phyloP scores from a whole-genome alignment of 1,140 invertebrate species.

The Propsilocerus akamusi region DNA sequence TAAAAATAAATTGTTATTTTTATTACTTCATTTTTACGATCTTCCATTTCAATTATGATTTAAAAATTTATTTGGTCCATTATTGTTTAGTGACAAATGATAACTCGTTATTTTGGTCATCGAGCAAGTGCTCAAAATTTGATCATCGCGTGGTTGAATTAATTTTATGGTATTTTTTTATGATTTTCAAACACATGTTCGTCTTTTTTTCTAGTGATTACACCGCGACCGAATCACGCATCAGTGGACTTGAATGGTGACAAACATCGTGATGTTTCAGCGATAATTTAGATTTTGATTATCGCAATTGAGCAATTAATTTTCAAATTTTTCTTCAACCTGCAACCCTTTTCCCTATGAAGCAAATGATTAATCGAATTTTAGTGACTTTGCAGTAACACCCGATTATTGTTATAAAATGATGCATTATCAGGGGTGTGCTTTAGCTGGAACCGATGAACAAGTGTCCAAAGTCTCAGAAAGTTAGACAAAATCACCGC shows the following conservation, averaged over 20 bases:
- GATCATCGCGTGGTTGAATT: no score
- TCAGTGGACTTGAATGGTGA: neutral
- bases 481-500: neutral
- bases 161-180: neutral
- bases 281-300: neutral
- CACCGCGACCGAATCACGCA: neutral
- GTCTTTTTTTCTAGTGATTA: neutral
- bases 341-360: neutral
- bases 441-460: no score
- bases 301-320: neutral
- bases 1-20: conserved; percentile 1
- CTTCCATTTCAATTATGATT: neutral
- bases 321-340: neutral
- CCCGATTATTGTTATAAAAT: neutral
- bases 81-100: neutral
- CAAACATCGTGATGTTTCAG: neutral
- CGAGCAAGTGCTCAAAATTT: neutral
- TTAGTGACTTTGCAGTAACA: neutral
- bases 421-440: no score
- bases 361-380: conserved; percentile 1
- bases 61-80: neutral
- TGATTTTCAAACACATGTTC: neutral
- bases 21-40: no score
- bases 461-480: neutral
- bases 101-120: neutral